Conservation (phyloP, 2,113 vertebrate species). For the Chionomys nivalis region DNA sequence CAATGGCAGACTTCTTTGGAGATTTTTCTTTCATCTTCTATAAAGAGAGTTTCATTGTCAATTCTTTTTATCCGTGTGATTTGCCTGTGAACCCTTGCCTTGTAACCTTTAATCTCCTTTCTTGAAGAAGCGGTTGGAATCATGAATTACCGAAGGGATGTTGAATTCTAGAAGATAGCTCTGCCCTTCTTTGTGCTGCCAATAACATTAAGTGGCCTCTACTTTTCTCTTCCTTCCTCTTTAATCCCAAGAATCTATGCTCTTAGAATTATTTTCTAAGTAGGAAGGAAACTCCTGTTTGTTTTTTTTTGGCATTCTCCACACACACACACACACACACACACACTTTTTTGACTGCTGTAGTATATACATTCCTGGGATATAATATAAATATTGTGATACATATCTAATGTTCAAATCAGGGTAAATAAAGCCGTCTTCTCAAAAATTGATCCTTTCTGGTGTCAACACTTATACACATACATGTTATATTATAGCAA, state of each 20-base stretch:
- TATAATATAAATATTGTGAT: not conserved
- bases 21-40: slow-evolving; percentile 56
- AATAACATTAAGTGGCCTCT: not conserved
- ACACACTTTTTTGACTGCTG: not conserved
- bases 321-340: not conserved
- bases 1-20: slow-evolving; percentile 15
- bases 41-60: slow-evolving; percentile 44
- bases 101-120: slow-evolving; percentile 45
- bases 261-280: slow-evolving; percentile 23
- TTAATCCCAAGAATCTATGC: not conserved
- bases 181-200: slow-evolving; percentile 37
- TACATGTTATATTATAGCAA: not conserved
- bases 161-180: not conserved
- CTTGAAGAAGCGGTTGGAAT: slow-evolving; percentile 2
- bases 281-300: not conserved
- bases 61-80: slow-evolving; percentile 50
- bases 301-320: not conserved
- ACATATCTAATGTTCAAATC: not conserved
- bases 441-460: not conserved
- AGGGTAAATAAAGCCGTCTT: not conserved
- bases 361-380: not conserved
- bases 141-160: not conserved
- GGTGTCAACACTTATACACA: not conserved
- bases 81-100: slow-evolving; percentile 50
- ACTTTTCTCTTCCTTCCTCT: not conserved